These are phyloP conservation scores for Crotalus viridis DNA, from an alignment of 2,113 vertebrate genomes.

Conservation along the genomic window DNA sequence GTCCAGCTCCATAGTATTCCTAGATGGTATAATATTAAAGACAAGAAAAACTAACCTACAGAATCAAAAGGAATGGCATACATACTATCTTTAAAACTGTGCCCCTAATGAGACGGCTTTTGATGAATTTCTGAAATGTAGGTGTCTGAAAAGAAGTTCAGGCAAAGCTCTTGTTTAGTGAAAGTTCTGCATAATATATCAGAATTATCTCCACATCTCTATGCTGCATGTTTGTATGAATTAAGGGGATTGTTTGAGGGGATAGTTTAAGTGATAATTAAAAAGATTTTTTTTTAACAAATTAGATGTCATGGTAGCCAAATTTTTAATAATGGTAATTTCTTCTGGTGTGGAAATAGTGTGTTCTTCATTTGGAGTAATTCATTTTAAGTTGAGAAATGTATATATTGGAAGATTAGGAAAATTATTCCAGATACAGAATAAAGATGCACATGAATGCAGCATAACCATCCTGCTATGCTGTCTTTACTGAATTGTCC, in stretches of 20 bases:
- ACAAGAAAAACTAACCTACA: background rate
- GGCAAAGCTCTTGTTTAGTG: background rate
- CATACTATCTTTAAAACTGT: background rate
- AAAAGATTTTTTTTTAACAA: background rate
- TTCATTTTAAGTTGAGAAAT: background rate
- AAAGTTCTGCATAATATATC: background rate
- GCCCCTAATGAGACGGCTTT: background rate
- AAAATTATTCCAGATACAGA: background rate
- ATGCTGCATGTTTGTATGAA: background rate
- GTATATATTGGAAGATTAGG: background rate
- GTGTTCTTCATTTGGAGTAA: background rate
- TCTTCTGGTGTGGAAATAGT: background rate
- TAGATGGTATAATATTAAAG: background rate
- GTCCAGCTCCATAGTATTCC: background rate
- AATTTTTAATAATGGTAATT: background rate
- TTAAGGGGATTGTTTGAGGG: background rate
- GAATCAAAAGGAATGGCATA: background rate
- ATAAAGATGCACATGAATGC: background rate
- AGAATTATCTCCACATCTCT: background rate
- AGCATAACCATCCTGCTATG: background rate
- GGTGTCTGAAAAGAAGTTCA: background rate
- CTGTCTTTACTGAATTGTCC: background rate
- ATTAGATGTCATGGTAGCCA: background rate
- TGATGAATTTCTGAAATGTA: background rate
- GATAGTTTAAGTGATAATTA: background rate